Percentiles rank a stretch among this genome's conserved stretches.
These are phyloP conservation scores for Dolichoris vasculosae DNA, from an alignment of 1,140 invertebrate genomes.

Conservation along the genomic window DNA sequence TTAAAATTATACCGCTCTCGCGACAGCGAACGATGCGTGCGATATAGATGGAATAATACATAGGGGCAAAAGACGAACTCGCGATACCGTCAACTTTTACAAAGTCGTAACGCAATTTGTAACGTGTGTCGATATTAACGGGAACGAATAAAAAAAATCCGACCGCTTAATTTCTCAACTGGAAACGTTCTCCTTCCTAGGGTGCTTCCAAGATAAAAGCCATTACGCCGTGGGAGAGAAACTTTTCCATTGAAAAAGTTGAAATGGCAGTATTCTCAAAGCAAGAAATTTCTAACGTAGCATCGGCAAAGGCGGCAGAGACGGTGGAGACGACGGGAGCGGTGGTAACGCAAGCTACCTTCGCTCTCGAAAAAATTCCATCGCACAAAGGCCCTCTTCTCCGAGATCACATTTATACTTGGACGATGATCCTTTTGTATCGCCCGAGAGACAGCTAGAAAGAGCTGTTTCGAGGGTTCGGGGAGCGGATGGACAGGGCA, in stretches of 20 bases:
- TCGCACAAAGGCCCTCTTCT: neutral
- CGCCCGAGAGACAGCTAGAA: constrained; percentile 6
- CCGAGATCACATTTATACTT: neutral
- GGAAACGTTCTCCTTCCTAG: neutral
- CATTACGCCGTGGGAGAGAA: neutral
- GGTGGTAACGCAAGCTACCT: neutral
- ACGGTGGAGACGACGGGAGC: too few relatives aligned
- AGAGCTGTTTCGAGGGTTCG: neutral
- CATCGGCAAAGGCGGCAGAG: too few relatives aligned
- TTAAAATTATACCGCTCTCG: neutral
- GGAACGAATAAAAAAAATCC: neutral
- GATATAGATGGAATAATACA: too few relatives aligned
- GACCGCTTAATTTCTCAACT: neutral
- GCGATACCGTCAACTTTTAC: too few relatives aligned
- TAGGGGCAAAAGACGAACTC: too few relatives aligned
- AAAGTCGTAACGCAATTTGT: neutral
- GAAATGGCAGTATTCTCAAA: neutral
- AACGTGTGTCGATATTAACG: neutral
- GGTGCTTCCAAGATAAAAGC: neutral
- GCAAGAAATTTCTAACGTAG: neutral
- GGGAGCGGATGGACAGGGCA: neutral
- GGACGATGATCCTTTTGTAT: neutral
- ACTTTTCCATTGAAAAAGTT: constrained; percentile 2
- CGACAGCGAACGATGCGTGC: neutral
- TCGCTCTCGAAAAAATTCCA: neutral